Conservation (phyloP, 2,888 invertebrate genomes). For the Tenthredo amoena region DNA sequence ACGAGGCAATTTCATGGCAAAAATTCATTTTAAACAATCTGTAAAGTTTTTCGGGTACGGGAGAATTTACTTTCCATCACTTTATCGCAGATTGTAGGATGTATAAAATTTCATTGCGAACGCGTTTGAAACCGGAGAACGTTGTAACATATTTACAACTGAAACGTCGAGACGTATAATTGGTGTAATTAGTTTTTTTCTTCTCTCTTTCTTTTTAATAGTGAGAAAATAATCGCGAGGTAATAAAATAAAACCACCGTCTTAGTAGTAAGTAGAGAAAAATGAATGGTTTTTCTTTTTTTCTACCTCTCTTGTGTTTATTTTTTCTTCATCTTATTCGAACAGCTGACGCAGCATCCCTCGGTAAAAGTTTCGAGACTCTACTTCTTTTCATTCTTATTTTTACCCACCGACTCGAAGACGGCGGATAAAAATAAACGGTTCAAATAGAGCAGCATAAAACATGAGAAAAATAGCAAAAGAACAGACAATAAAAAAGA, state of each 20-base stretch:
- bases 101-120: too few relatives aligned
- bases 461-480: slow-evolving; percentile 24
- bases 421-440: slow-evolving; percentile 20
- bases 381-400: background rate
- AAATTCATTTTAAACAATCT: background rate
- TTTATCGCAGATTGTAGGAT: too few relatives aligned
- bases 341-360: slow-evolving; percentile 33
- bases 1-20: background rate
- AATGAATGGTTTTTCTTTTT: background rate
- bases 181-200: background rate
- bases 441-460: slow-evolving; percentile 5
- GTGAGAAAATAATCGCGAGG: background rate
- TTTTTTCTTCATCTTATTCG: slow-evolving; percentile 1
- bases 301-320: background rate
- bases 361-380: slow-evolving; percentile 24
- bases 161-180: background rate
- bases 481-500: slow-evolving; percentile 55
- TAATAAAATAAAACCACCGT: background rate
- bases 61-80: too few relatives aligned
- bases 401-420: background rate
- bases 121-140: background rate
- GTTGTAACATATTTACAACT: background rate
- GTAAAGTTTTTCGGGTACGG: background rate
- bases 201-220: background rate
- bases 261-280: background rate